Conservation (phyloP, 1,140 invertebrate genomes). For the Papilio xuthus region DNA sequence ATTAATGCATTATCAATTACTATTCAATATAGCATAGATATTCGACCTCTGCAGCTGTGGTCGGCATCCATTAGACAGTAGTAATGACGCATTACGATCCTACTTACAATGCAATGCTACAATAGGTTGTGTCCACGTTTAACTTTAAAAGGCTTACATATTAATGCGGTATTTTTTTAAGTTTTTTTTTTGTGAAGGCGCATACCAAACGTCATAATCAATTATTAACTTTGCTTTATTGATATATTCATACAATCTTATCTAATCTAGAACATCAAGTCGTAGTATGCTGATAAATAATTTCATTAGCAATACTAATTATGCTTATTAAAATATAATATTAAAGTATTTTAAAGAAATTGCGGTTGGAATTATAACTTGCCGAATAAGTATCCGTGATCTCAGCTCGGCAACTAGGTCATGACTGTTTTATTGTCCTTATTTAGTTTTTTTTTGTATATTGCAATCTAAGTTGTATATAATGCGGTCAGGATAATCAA, state of each 20-base stretch:
- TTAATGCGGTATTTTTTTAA: no score
- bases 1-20: not conserved
- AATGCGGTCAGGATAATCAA: not conserved
- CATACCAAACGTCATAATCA: not conserved
- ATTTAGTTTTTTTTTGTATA: not conserved
- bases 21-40: not conserved
- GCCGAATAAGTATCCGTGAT: not conserved
- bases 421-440: constrained; percentile 10
- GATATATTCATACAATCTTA: not conserved
- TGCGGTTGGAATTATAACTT: not conserved
- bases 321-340: not conserved
- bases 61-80: not conserved
- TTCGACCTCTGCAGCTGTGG: not conserved
- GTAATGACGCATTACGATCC: not conserved
- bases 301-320: not conserved
- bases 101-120: constrained; percentile 7
- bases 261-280: constrained; percentile 20
- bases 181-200: no score
- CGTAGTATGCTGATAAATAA: not conserved
- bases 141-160: no score
- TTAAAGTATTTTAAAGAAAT: not conserved
- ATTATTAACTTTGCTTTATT: constrained; percentile 8
- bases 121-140: not conserved
- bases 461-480: not conserved
- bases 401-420: not conserved